phyloP scores from a whole-genome alignment of 1,140 invertebrate genomes.

The Pseudomyrmex concolor region DNA sequence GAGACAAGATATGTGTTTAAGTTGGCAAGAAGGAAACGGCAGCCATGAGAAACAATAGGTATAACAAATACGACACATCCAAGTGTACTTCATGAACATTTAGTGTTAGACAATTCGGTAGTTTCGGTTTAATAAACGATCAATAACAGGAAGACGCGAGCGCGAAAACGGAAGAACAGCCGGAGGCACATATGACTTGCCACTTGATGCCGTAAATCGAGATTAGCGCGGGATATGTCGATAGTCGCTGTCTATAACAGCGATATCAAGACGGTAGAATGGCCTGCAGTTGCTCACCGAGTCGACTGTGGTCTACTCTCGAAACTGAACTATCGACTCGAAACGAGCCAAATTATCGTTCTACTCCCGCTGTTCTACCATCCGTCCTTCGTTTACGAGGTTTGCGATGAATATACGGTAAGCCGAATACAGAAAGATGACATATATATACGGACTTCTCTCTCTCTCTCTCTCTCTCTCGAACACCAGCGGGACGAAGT shows the following conservation, averaged over 20 bases:
- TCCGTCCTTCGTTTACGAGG: conserved; percentile 20
- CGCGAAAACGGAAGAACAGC: conserved; percentile 26
- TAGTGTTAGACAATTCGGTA: neutral
- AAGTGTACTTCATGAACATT: neutral
- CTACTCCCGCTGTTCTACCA: neutral
- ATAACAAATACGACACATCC: neutral
- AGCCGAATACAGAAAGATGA: neutral
- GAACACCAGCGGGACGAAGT: conserved; percentile 42
- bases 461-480: neutral
- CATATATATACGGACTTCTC: too few species aligned
- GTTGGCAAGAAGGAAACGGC: too few species aligned
- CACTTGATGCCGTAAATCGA: conserved; percentile 73
- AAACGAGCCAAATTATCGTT: conserved; percentile 60
- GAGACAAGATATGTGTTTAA: too few species aligned
- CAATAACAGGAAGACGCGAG: conserved; percentile 43
- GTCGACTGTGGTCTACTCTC: conserved; percentile 6
- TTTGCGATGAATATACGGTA: conserved; percentile 10
- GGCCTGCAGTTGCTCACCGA: conserved; percentile 32
- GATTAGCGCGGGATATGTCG: conserved; percentile 72
- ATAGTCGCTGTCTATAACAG: conserved; percentile 49
- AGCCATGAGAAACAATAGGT: too few species aligned
- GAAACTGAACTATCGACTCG: conserved; percentile 21
- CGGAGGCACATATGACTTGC: conserved; percentile 73
- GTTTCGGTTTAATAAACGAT: conserved; percentile 2
- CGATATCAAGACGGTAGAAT: conserved; percentile 26